Evolutionary conservation across 1,140 invertebrate genomes (phyloP).

Genomic region (Amphibalanus amphitrite): DNA sequence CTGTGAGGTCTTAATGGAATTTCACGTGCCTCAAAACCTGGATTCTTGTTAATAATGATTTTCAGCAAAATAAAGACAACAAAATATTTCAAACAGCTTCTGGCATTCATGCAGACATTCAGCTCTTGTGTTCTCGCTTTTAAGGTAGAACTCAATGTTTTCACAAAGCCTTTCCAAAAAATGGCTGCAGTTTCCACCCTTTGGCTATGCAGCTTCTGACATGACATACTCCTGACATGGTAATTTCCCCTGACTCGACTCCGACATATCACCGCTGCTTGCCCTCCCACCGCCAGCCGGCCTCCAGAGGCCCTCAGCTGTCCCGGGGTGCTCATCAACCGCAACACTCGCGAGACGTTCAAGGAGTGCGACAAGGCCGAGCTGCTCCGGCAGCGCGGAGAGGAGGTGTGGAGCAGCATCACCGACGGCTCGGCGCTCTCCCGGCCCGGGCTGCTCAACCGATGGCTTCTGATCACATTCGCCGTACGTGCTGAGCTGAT

Average conservation of each 20-base stretch:
- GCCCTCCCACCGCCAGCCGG: conserved; percentile 6
- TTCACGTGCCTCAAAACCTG: conserved; percentile 3
- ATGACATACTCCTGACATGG: too few species aligned
- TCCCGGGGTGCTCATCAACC: conserved; percentile 54
- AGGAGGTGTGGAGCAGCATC: conserved; percentile 46
- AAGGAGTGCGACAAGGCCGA: conserved; percentile 58
- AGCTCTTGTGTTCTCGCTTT: too few species aligned
- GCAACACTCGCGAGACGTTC: conserved; percentile 77
- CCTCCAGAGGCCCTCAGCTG: conserved; percentile 3
- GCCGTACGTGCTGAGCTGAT: conserved; percentile 2
- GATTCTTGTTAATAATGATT: conserved; percentile 9
- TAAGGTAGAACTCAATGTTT: too few species aligned
- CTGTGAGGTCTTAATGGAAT: too few species aligned
- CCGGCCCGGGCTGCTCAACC: conserved; percentile 48
- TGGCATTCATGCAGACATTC: too few species aligned
- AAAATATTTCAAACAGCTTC: too few species aligned
- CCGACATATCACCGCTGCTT: conserved; percentile 13
- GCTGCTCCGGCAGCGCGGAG: conserved; percentile 46
- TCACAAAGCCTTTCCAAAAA: too few species aligned
- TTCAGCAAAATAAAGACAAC: conserved; percentile 8
- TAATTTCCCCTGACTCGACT: too few species aligned
- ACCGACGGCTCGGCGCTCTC: conserved; percentile 42
- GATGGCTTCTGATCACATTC: conserved; percentile 54
- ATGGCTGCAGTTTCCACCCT: too few species aligned
- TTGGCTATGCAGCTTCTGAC: too few species aligned